phyloP scores from a whole-genome alignment of 1,140 invertebrate species.

The Oncopeltus fasciatus region DNA sequence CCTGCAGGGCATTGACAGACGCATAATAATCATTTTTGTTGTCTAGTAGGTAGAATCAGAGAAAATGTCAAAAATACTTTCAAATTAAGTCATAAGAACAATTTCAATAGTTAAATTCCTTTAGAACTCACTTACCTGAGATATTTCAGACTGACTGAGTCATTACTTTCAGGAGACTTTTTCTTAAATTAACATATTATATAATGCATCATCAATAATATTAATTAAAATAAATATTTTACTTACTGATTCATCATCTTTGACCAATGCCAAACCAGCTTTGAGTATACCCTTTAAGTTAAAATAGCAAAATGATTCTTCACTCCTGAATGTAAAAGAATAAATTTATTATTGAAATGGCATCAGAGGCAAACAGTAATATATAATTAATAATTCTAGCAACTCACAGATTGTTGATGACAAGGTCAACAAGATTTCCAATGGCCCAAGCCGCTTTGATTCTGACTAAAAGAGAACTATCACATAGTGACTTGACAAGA shows the following conservation, averaged over 20 bases:
- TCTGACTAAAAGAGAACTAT: constrained; percentile 1
- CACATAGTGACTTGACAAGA: constrained; percentile 4
- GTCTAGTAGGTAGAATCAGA: no score
- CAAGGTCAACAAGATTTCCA: constrained; percentile 15
- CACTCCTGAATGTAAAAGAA: not conserved
- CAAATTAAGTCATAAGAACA: no score
- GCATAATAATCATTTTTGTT: no score
- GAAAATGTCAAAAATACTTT: no score
- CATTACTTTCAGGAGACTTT: no score
- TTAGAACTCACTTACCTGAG: no score
- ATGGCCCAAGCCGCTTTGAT: constrained; percentile 18
- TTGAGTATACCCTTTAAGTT: constrained; percentile 8
- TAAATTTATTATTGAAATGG: not conserved
- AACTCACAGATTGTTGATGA: not conserved
- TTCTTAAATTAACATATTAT: no score
- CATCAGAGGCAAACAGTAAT: not conserved
- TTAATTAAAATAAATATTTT: no score
- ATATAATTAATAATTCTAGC: not conserved
- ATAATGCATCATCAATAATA: no score
- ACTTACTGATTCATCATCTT: constrained; percentile 12
- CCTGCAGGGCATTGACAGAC: no score
- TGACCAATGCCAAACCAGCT: not conserved
- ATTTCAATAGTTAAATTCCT: no score
- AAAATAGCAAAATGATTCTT: constrained; percentile 5
- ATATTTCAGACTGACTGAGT: no score